Conservation (phyloP, 1,140 invertebrate species). For the Patella vulgata region DNA sequence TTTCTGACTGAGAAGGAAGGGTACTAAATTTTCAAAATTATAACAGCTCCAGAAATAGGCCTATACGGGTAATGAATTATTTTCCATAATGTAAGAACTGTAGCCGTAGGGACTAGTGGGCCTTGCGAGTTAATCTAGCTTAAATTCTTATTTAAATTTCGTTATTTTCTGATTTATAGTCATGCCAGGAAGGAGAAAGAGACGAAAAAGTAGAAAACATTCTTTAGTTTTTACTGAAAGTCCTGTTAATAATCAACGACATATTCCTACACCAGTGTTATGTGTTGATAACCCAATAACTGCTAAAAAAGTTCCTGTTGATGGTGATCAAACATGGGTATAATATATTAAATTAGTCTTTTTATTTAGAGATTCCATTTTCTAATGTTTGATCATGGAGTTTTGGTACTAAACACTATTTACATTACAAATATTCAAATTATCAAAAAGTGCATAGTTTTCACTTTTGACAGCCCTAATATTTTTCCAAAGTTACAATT, state of each 20-base stretch:
- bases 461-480: not conserved
- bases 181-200: not conserved
- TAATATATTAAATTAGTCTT: not conserved
- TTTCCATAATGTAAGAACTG: too few species aligned
- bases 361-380: not conserved
- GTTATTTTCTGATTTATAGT: too few species aligned
- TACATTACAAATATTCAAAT: not conserved
- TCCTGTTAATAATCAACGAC: not conserved
- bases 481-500: not conserved
- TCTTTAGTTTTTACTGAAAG: constrained; percentile 7
- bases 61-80: too few species aligned
- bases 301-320: constrained; percentile 5
- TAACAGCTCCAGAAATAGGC: too few species aligned
- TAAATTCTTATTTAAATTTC: too few species aligned
- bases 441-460: not conserved
- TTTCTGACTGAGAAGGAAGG: not conserved
- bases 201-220: not conserved
- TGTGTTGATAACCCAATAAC: constrained; percentile 6
- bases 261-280: not conserved
- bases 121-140: too few species aligned
- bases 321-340: constrained; percentile 1
- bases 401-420: not conserved
- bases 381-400: not conserved
- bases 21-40: not conserved
- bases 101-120: too few species aligned